phyloP scores from a whole-genome alignment of 1,140 invertebrate genomes.

The Conopomorpha cramerella region DNA sequence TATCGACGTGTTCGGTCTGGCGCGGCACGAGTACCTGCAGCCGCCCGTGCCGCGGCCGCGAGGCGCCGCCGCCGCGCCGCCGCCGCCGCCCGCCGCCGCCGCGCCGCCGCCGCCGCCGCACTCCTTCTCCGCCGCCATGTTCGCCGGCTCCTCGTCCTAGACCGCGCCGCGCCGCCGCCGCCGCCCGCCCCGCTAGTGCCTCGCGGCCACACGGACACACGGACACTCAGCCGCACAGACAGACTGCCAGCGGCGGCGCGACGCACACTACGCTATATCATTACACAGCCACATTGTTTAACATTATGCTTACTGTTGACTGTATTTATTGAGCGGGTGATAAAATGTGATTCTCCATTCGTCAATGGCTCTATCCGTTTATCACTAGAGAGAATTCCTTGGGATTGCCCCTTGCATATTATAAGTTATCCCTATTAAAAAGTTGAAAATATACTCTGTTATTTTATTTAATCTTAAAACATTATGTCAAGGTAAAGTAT shows the following conservation, averaged over 20 bases:
- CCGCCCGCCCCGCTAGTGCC: slow-evolving; percentile 12
- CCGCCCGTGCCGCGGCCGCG: slow-evolving; percentile 81
- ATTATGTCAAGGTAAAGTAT: too few relatives aligned
- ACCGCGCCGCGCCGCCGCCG: slow-evolving; percentile 44
- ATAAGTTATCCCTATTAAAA: slow-evolving; percentile 60
- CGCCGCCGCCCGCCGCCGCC: slow-evolving; percentile 62
- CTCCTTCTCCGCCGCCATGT: slow-evolving; percentile 42
- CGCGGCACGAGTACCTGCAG: slow-evolving; percentile 95
- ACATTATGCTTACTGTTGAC: slow-evolving; percentile 58
- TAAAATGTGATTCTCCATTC: slow-evolving; percentile 56
- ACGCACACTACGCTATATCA: background rate
- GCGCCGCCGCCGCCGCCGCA: slow-evolving; percentile 14
- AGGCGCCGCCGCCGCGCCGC: slow-evolving; percentile 51
- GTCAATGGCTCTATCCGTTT: slow-evolving; percentile 52
- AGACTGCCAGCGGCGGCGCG: background rate
- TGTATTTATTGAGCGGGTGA: slow-evolving; percentile 57
- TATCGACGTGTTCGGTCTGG: slow-evolving; percentile 94
- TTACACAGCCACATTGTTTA: slow-evolving; percentile 50
- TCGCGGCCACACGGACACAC: slow-evolving; percentile 6
- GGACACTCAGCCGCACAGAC: too few relatives aligned
- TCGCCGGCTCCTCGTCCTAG: slow-evolving; percentile 49
- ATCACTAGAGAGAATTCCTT: slow-evolving; percentile 52
- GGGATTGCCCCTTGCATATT: slow-evolving; percentile 56
- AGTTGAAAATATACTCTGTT: too few relatives aligned
- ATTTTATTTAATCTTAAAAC: too few relatives aligned